These are phyloP conservation scores for Iselma pallidipennis DNA, from an alignment of 2,888 invertebrate genomes.

Conservation along the genomic window DNA sequence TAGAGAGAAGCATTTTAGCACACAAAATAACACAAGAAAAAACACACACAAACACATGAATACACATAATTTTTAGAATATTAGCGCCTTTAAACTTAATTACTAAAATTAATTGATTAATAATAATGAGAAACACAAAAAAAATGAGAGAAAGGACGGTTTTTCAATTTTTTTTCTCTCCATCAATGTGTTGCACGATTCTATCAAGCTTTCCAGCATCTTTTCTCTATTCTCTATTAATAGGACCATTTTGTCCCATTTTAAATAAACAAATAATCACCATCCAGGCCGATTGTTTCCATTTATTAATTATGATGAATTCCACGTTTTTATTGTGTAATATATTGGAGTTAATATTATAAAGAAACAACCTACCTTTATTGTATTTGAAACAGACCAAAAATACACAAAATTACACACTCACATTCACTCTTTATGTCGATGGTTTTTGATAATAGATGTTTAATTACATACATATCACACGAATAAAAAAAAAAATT, in stretches of 20 bases:
- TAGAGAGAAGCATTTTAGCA: conserved; percentile 34
- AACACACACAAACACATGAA: conserved; percentile 24
- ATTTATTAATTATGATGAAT: conserved; percentile 1
- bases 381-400: neutral
- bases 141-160: neutral
- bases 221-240: neutral
- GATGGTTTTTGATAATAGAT: conserved; percentile 49
- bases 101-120: neutral
- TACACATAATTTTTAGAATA: conserved; percentile 28
- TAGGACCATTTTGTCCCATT: neutral
- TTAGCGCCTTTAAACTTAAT: conserved; percentile 32
- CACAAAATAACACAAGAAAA: conserved; percentile 29
- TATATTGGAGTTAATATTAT: neutral
- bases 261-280: neutral
- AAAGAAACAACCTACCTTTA: neutral
- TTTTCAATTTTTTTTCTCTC: conserved; percentile 14
- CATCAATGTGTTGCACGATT: conserved; percentile 30
- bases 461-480: conserved; percentile 53
- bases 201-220: conserved; percentile 20
- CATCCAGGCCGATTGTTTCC: neutral
- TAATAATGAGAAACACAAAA: neutral
- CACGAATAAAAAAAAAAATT: conserved; percentile 36
- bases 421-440: conserved; percentile 44
- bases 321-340: conserved; percentile 32
- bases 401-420: conserved; percentile 1